Evolutionary conservation across 2,888 invertebrate species (phyloP), one percentile per base, ranked within the genome.

Genomic region (Spodoptera littoralis): DNA sequence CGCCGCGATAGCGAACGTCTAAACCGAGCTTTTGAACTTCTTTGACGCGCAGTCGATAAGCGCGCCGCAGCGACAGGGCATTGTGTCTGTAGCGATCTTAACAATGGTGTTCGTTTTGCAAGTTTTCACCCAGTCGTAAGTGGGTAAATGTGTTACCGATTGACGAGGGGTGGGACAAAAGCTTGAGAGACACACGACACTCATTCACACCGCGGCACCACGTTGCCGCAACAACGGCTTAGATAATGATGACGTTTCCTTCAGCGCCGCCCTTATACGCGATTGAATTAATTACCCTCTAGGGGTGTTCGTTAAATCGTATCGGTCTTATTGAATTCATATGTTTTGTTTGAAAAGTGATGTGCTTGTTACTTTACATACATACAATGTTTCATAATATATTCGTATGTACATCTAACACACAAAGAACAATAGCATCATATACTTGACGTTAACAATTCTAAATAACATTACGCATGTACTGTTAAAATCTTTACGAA

Each of bases 141-240:
- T 93, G 86, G 93, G 94, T 94, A 91, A 93, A 93, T 93, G 92
- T 93, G 94, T 90, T 93, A 92, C 83, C 92, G 89, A 93, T 93
- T 88, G 92, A 90, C 87, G 83, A 84, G 88, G 87, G 88, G 78
- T 64, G 83, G 81, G 77, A 89, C 89, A 90, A 92, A 87, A 77
- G 88, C 64, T 43, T 65, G 71, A 65, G 78, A 66, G 70, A 73
- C 79, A 80, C 81, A 71, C 81, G 79, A 70, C 75, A 70, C 55
- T 73, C 73, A 82, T 86, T 84, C 85, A 87, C 65, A 61, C 63
- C 64, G 77, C 77, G 84, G 85, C 67, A 69, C 63, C 65, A 77
- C 77, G 85, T 86, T 88, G 80, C 83, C 86, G 81, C 88, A 80
- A 85, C 89, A 82, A 83, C 86, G 82, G 83, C 81, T 87, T 81